Evolutionary conservation across 2,113 vertebrate genomes (phyloP), one percentile per base, ranked within the genome.

Genomic region (Dasyornis broadbenti): DNA sequence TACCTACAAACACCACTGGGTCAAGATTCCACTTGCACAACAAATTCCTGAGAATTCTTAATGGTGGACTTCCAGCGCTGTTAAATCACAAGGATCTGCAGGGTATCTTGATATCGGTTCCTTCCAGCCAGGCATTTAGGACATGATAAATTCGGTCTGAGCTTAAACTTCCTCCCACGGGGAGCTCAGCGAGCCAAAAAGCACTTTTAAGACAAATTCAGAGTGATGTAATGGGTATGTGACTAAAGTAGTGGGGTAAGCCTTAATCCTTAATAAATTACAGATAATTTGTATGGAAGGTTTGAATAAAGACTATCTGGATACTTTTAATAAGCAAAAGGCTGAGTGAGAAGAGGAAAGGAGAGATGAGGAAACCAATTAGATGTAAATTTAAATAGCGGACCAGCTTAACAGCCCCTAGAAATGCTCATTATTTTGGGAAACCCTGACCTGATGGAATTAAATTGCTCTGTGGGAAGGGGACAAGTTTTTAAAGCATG

Each of bases 231-330:
- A 94, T 80, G 79, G 89, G 71, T 92, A 47, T 61, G 77, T 59
- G 77, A 86, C 60, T 84, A 37, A 84, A 82, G 53, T 22, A 21
- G 35, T 17, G 40, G 8, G 20, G 61, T 63, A 81, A 90, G 31
- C 37, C 84, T 70, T 94, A 93, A 90, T 92, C 76, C 80, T 82
- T 68, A 81, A 85, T 71, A 95, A 93, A 90, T 95, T 73, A 89
- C 65, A 75, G 87, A 75, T 94, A 72, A 94, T 95, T 84, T 69
- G 11, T 53, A 80, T 33, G 21, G 86, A 95, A 78, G 39, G 75
- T 45, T n/a, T 82, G 44, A 83, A 68, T 52, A 65, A 89, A 89
- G 71, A 68, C 61, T 77, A 28, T 76, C 30, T 76, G 45, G 44
- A 61, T 87, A 61, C 50, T 76, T 92, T n/a, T 59, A 81, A 65